These are phyloP conservation scores for Apamea sordens DNA, from an alignment of 2,888 invertebrate species.

Conservation along the genomic window DNA sequence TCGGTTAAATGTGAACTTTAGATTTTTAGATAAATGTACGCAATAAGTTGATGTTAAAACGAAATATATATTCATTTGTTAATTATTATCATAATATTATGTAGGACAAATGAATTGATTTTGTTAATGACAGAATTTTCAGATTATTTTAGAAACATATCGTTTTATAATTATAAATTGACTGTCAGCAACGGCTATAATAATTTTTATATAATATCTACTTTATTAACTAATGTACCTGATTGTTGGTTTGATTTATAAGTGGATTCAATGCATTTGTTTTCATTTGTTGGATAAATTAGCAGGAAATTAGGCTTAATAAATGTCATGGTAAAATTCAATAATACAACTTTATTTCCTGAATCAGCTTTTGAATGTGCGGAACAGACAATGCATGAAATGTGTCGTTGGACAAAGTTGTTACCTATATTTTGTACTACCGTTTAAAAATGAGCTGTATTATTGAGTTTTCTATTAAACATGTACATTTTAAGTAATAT, in stretches of 20 bases:
- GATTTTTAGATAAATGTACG: constrained; percentile 55
- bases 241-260: constrained; percentile 63
- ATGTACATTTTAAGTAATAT: constrained; percentile 61
- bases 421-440: constrained; percentile 38
- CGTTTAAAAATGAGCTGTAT: constrained; percentile 33
- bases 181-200: constrained; percentile 63
- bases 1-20: constrained; percentile 48
- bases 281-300: constrained; percentile 45
- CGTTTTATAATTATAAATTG: constrained; percentile 43
- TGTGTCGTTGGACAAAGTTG: constrained; percentile 10
- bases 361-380: constrained; percentile 10
- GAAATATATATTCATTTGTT: constrained; percentile 55
- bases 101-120: constrained; percentile 24
- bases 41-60: constrained; percentile 60
- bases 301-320: constrained; percentile 53
- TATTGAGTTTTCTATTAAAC: constrained; percentile 38
- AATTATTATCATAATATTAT: constrained; percentile 31
- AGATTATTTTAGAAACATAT: constrained; percentile 50
- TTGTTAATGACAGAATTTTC: constrained; percentile 20
- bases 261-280: constrained; percentile 48
- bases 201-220: constrained; percentile 45
- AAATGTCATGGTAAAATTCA: constrained; percentile 45
- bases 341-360: constrained; percentile 42
- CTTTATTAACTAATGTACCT: constrained; percentile 64
- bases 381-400: constrained; percentile 4